Conservation (phyloP, 1,140 invertebrate species). For the Gryon sp. region DNA sequence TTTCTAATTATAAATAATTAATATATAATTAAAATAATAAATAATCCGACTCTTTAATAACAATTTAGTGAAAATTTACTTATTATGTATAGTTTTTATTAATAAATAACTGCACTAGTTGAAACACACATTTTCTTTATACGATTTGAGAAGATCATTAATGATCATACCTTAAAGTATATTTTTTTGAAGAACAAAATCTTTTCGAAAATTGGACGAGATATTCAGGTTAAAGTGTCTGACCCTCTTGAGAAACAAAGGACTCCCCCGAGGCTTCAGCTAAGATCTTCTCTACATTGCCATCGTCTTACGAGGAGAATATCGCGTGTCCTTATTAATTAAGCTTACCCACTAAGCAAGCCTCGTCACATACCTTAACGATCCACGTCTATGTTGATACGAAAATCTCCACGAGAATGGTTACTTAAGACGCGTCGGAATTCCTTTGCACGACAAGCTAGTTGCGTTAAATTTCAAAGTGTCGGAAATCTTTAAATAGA, state of each 20-base stretch:
- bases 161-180: too few relatives aligned
- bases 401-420: constrained; percentile 54
- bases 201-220: constrained; percentile 50
- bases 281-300: constrained; percentile 67
- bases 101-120: too few relatives aligned
- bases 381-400: constrained; percentile 66
- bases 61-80: too few relatives aligned
- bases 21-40: too few relatives aligned
- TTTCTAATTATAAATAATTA: too few relatives aligned
- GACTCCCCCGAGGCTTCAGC: constrained; percentile 73
- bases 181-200: too few relatives aligned
- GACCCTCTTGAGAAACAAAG: constrained; percentile 78
- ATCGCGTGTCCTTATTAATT: constrained; percentile 81
- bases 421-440: constrained; percentile 53
- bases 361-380: constrained; percentile 76
- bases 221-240: constrained; percentile 75
- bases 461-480: constrained; percentile 21
- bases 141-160: too few relatives aligned
- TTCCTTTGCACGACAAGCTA: constrained; percentile 42
- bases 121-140: neutral
- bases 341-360: constrained; percentile 77
- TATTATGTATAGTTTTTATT: too few relatives aligned
- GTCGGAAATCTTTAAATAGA: too few relatives aligned
- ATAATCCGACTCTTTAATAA: too few relatives aligned
- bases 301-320: constrained; percentile 75